Evolutionary conservation across 1,140 invertebrate species (phyloP), one percentile per base, ranked within the genome.

Genomic region (Pemphigus obesinymphae): DNA sequence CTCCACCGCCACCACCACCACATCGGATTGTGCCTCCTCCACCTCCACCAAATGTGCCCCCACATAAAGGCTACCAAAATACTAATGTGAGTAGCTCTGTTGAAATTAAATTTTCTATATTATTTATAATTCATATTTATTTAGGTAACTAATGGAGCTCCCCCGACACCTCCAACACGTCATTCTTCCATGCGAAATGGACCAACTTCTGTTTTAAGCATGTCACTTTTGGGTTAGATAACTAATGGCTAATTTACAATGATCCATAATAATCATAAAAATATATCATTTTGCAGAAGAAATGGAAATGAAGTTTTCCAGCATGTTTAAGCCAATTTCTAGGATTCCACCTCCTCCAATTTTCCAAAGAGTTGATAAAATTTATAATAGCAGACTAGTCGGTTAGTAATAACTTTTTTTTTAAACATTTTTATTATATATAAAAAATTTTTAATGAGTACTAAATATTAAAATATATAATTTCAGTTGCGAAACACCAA

Each of bases 301-400:
- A 34, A 83, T 90, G 31, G 90, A 90, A 82, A 70, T 85, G 5
- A 86, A 88, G 73, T 90, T 89, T 84, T 85, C 86, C 3, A 87
- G 89, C 0, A 85, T 86, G 83, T 90, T 90, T 84, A 89, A 89
- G 82, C 84, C 86, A 29, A 85, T 88, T 6, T 85, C 87, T 43
- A 88, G 86, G 63, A 89, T 90, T 82, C 89, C 89, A 55, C 82
- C 84, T 0, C 90, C 90, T 11, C 88, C 87, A 72, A 86, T 86
- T 7, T 90, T 89, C 72, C 86, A 85, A 75, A 87, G 87, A 55
- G 86, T 89, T 23, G 78, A 85, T 8, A 90, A 90, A 85, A 85
- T 89, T 81, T 90, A 90, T 86, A 89, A 89, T 85, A 90, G 89
- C 85, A 90, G 87, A 88, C 87, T 87, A 61, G 72, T 76, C 73